Evolutionary conservation across 1,140 invertebrate species (phyloP), one percentile per base, ranked within the genome.

Genomic region (Drosophila watanabei): DNA sequence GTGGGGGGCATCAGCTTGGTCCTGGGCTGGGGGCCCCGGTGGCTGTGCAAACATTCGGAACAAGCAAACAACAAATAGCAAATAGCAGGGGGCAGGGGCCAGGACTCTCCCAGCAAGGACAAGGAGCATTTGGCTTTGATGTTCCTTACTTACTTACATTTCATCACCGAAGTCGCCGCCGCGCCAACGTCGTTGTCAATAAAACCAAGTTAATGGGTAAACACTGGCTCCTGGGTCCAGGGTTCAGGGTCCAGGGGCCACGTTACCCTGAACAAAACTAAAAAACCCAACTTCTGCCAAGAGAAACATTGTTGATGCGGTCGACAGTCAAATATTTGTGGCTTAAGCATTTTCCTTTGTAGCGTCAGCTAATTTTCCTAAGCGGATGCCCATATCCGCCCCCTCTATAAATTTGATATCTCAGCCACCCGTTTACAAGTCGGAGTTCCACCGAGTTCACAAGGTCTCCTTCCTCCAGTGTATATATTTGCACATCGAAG

Each of bases 171-270:
- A 89, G 66, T 79, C 83, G 60, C 43, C 24, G 59, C 54, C 24
- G 54, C 18, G 54, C 18, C 64, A 33, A 39, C 60, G 54, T 79
- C 52, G 81, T 81, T 89, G 86, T 89, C 85, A 89, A 88, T 85
- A 89, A 89, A 84, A 71, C 61, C 85, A 83, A 88, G 64, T 89
- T 89, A 90, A 90, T 90, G 86, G 85, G 79, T 79, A 88, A 84
- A 85, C 78, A 85, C 78, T 52, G 63, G 69, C 54, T 39, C 45
- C 24, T n/a, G 5, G 10, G 20, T 33, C 9, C 20, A 41, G 18
- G 18, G 14, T 45, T 16, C 8, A 28, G 30, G 64, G 13, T 20
- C 18, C 52, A 14, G 18, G 48, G 49, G 62, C 24, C 24, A 24
- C 24, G 24, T 24, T 24, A 24, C 24, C 24, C 24, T 16, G 20